phyloP scores from a whole-genome alignment of 2,888 invertebrate species.

The Silvanus unidentatus region DNA sequence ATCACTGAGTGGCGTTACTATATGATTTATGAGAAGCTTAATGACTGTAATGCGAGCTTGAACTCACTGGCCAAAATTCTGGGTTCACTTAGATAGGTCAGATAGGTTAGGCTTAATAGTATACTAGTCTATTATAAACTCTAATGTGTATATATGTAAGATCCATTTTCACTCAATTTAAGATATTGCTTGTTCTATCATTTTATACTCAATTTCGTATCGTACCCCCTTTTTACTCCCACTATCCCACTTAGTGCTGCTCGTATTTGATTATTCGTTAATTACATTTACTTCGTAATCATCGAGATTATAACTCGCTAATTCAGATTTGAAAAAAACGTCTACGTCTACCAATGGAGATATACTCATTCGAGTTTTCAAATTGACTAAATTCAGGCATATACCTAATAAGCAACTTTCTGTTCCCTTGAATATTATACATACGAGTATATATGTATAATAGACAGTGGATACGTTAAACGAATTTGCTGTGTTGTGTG shows the following conservation, averaged over 20 bases:
- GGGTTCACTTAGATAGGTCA: slow-evolving; percentile 27
- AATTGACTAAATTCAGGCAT: too few species aligned
- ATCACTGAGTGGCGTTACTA: slow-evolving; percentile 27
- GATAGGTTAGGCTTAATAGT: slow-evolving; percentile 24
- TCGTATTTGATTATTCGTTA: slow-evolving; percentile 13
- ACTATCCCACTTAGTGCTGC: too few species aligned
- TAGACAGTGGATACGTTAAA: too few species aligned
- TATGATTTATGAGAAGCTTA: slow-evolving; percentile 30
- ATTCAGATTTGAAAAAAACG: too few species aligned
- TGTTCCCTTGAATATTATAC: too few species aligned
- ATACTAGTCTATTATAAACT: slow-evolving; percentile 21
- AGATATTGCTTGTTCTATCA: slow-evolving; percentile 8
- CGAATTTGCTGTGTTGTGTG: too few species aligned
- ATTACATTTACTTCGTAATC: slow-evolving; percentile 9
- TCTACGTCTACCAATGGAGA: too few species aligned
- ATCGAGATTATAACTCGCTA: not conserved
- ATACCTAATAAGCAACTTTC: too few species aligned
- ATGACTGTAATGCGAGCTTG: slow-evolving; percentile 29
- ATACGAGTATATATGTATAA: too few species aligned
- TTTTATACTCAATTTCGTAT: slow-evolving; percentile 15
- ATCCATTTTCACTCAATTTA: slow-evolving; percentile 13
- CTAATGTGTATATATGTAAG: slow-evolving; percentile 18
- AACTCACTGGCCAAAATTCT: slow-evolving; percentile 25
- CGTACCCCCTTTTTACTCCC: too few species aligned
- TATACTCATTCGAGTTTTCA: too few species aligned